These are phyloP conservation scores for Orchestia grillus DNA, from an alignment of 1,140 invertebrate species.

Conservation along the genomic window DNA sequence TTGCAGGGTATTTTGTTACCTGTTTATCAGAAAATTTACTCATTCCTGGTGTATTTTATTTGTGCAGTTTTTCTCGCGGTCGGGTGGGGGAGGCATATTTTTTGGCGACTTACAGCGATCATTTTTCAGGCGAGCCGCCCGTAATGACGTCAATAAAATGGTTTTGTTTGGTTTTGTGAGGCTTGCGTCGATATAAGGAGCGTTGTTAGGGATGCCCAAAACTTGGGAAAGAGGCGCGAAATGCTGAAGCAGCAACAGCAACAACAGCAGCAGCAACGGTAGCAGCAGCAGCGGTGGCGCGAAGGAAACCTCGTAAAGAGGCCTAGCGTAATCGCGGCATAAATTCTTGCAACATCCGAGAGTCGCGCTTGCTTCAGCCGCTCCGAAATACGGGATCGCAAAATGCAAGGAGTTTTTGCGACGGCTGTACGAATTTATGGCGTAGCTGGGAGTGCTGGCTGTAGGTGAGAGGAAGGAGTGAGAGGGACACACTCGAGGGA, in stretches of 20 bases:
- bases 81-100: background rate
- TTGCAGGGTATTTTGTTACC: background rate
- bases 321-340: conserved; percentile 52
- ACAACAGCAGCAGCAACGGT: background rate
- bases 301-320: conserved; percentile 39
- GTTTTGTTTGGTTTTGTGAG: conserved; percentile 43
- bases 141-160: conserved; percentile 44
- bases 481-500: conserved; percentile 30
- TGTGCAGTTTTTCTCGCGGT: background rate
- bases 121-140: conserved; percentile 10
- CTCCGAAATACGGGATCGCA: conserved; percentile 53
- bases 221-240: background rate
- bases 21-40: background rate
- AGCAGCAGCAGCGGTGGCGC: background rate
- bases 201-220: background rate
- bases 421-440: conserved; percentile 54
- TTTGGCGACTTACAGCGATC: conserved; percentile 1
- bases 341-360: conserved; percentile 56
- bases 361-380: conserved; percentile 55
- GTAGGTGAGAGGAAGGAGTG: conserved; percentile 32
- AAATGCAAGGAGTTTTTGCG: conserved; percentile 56
- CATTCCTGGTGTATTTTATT: conserved; percentile 7
- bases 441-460: conserved; percentile 40
- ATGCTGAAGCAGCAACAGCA: no score
- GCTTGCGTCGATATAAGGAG: conserved; percentile 28